A percentile compares a stretch with the other conserved stretches of the same genome.
These are phyloP conservation scores for Periophthalmus modestus DNA, from an alignment of 2,113 vertebrate species.

Conservation along the genomic window DNA sequence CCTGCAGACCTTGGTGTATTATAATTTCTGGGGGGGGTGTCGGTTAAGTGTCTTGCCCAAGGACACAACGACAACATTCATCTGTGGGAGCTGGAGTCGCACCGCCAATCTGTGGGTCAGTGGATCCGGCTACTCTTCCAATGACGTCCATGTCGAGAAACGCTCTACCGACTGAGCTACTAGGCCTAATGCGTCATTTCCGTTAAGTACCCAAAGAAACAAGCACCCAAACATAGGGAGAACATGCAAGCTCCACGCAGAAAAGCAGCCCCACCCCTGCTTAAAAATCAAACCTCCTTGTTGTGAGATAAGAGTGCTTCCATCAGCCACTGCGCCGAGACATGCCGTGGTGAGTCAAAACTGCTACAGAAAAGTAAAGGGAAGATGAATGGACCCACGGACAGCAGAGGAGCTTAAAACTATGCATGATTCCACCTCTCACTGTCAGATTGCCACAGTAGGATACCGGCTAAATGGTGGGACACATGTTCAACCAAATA, in stretches of 20 bases:
- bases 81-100: too few species aligned
- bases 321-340: background rate
- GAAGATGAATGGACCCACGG: constrained; percentile 48
- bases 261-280: background rate
- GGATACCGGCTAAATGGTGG: constrained; percentile 62
- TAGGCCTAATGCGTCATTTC: too few species aligned
- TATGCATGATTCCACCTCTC: constrained; percentile 55
- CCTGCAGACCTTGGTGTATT: too few species aligned
- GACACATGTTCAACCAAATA: constrained; percentile 72
- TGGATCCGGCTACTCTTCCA: too few species aligned
- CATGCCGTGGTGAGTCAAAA: background rate
- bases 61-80: too few species aligned
- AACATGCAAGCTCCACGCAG: background rate
- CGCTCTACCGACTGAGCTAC: too few species aligned
- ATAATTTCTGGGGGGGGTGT: too few species aligned
- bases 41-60: too few species aligned
- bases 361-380: constrained; percentile 16
- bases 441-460: constrained; percentile 49
- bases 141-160: too few species aligned
- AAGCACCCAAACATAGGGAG: background rate
- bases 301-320: background rate
- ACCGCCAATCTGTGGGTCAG: too few species aligned
- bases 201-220: background rate
- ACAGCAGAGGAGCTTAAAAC: constrained; percentile 38
- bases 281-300: background rate